Evolutionary conservation across 2,888 invertebrate genomes (phyloP).

Genomic region (Aelia acuminata): DNA sequence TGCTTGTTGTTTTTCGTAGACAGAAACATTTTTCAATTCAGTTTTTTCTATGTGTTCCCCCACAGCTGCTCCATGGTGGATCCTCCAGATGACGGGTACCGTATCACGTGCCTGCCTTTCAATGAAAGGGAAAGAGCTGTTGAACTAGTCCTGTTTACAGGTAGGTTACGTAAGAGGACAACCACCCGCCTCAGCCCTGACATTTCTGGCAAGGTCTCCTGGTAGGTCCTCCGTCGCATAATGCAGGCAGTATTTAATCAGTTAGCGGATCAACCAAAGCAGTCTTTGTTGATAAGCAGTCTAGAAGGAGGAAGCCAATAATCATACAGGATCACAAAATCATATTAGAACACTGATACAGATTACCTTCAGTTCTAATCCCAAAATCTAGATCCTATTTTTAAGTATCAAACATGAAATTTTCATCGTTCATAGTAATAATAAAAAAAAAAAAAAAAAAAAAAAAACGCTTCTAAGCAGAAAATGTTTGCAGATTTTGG

Average conservation of each 20-base stretch:
- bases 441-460: too few relatives aligned
- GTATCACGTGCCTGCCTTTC: conserved; percentile 2
- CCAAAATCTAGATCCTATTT: too few relatives aligned
- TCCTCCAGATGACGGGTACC: not conserved
- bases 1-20: too few relatives aligned
- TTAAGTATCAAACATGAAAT: too few relatives aligned
- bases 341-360: too few relatives aligned
- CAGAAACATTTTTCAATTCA: too few relatives aligned
- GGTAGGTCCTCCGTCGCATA: not conserved
- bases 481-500: too few relatives aligned
- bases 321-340: not conserved
- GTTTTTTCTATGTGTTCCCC: not conserved
- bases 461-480: too few relatives aligned
- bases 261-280: not conserved
- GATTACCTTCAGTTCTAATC: too few relatives aligned
- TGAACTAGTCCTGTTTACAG: conserved; percentile 43
- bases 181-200: conserved; percentile 21
- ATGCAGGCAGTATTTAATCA: not conserved
- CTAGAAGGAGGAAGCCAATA: not conserved
- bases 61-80: not conserved
- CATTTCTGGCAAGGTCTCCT: conserved; percentile 43
- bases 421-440: too few relatives aligned
- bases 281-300: not conserved
- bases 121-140: conserved; percentile 31
- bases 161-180: conserved; percentile 37